Evolutionary conservation across 2,113 vertebrate species (phyloP).

Genomic region (Pimephales promelas): DNA sequence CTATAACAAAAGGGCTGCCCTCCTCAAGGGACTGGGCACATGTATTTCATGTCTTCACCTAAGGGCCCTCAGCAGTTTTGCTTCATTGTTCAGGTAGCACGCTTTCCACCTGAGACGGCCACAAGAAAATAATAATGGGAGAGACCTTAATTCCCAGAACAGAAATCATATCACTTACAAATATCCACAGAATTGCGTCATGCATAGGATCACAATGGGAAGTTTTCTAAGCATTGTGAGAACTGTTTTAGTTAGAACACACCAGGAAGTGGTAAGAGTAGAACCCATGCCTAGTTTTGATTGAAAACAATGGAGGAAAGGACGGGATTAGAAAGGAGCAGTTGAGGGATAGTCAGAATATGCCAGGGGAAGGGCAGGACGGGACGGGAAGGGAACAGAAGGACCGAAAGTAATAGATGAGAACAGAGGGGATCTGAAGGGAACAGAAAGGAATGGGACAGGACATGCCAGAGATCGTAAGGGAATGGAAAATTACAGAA

Average conservation of each 20-base stretch:
- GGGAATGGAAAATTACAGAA: background rate
- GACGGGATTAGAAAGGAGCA: background rate
- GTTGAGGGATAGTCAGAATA: background rate
- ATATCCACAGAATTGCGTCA: background rate
- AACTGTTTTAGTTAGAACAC: background rate
- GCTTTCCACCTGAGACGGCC: slow-evolving; percentile 19
- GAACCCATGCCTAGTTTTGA: background rate
- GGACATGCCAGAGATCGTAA: background rate
- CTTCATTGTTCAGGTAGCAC: background rate
- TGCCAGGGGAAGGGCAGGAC: background rate
- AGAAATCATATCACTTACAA: slow-evolving; percentile 27
- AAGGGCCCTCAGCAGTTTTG: slow-evolving; percentile 2
- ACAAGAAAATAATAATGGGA: slow-evolving; percentile 19
- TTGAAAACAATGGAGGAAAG: background rate
- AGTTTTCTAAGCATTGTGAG: slow-evolving; percentile 8
- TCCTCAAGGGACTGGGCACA: slow-evolving; percentile 23
- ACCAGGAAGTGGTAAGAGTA: background rate
- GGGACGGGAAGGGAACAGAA: background rate
- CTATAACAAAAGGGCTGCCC: slow-evolving; percentile 28
- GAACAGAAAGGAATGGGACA: background rate
- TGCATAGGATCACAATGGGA: slow-evolving; percentile 1
- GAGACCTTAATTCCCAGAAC: background rate
- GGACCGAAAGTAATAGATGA: background rate
- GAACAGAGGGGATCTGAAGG: too few relatives aligned
- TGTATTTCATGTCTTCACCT: slow-evolving; percentile 4